These are phyloP conservation scores for Chloroceryle inda DNA, from an alignment of 2,797 vertebrate genomes.

Conservation along the genomic window DNA sequence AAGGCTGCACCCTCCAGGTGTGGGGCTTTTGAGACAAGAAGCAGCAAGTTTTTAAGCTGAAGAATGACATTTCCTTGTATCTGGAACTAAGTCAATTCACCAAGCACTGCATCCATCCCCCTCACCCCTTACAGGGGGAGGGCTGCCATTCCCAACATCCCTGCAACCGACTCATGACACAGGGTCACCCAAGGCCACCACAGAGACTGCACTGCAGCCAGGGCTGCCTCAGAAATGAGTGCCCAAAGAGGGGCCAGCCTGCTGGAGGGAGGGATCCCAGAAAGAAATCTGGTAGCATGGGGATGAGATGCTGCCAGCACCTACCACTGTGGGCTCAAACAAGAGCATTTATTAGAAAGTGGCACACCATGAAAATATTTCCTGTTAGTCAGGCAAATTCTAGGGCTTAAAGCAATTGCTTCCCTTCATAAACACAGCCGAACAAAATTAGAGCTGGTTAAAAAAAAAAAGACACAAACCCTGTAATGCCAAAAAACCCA, in stretches of 20 bases:
- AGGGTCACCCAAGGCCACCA: not conserved
- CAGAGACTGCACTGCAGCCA: not conserved
- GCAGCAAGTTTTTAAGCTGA: not conserved
- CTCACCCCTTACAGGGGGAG: accelerated
- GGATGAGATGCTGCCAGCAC: not conserved
- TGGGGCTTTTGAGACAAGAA: not conserved
- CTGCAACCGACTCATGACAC: not conserved
- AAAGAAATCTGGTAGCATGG: not conserved
- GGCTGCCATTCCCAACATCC: not conserved
- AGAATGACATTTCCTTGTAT: not conserved
- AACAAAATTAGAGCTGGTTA: not conserved
- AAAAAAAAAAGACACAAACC: not conserved
- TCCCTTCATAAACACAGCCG: not conserved
- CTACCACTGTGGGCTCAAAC: not conserved
- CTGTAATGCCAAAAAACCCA: not conserved
- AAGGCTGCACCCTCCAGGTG: not conserved
- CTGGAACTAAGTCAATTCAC: not conserved
- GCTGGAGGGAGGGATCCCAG: not conserved
- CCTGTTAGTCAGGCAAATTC: not conserved
- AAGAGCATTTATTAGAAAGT: not conserved
- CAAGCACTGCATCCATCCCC: not conserved
- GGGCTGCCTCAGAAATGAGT: not conserved
- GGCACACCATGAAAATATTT: not conserved
- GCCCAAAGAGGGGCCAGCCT: not conserved
- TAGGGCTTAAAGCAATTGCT: not conserved